Evolutionary conservation across 2,113 vertebrate species (phyloP).

Genomic region (Dasypus novemcinctus): DNA sequence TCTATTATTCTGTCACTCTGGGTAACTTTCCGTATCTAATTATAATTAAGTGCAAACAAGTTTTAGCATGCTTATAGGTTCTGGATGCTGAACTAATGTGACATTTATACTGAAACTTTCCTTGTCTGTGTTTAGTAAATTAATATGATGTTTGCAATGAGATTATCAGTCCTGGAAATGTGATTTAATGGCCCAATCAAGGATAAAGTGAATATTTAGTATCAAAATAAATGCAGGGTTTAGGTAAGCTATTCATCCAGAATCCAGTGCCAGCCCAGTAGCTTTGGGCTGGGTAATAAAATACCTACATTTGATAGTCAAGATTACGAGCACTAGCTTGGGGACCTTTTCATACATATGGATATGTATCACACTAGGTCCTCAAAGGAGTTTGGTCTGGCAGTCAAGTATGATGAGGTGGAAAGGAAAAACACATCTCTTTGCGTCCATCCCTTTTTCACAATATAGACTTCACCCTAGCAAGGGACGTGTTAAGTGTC

Average conservation of each 20-base stretch:
- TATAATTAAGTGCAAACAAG: not conserved
- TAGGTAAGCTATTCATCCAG: not conserved
- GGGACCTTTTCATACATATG: not conserved
- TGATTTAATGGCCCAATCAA: not conserved
- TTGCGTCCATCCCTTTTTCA: not conserved
- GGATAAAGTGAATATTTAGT: slow-evolving; percentile 38
- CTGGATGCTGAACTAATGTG: slow-evolving; percentile 48
- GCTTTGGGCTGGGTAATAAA: not conserved
- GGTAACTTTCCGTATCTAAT: not conserved
- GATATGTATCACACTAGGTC: not conserved
- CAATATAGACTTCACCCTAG: not conserved
- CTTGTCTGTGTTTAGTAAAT: slow-evolving; percentile 30
- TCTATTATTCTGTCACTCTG: not conserved
- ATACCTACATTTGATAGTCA: not conserved
- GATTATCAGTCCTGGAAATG: not conserved
- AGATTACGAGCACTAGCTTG: not conserved
- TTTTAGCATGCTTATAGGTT: not conserved
- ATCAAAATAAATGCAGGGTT: not conserved
- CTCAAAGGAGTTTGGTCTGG: slow-evolving; percentile 30
- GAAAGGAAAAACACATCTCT: not conserved
- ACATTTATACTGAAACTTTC: slow-evolving; percentile 37
- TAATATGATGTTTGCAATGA: not conserved
- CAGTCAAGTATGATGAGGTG: not conserved
- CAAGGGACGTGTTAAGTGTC: not conserved
- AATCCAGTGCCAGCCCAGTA: not conserved